phyloP scores from a whole-genome alignment of 1,140 invertebrate species.

The Megalonaias nervosa region DNA sequence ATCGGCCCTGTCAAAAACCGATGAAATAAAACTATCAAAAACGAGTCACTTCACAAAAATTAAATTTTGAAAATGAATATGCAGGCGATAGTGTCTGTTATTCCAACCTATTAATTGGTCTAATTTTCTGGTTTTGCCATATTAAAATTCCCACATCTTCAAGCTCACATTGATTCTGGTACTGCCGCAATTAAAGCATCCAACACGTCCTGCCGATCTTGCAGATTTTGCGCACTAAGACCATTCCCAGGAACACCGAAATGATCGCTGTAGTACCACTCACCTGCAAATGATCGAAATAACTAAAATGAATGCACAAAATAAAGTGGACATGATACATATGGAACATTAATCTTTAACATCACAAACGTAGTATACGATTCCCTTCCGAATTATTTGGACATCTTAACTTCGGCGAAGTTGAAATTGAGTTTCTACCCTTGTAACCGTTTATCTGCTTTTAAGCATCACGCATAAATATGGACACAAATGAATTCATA shows the following conservation, averaged over 20 bases:
- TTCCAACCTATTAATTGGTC: not conserved
- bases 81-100: no score
- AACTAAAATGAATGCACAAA: no score
- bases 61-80: no score
- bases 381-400: not conserved
- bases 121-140: not conserved
- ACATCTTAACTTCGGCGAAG: not conserved
- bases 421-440: not conserved
- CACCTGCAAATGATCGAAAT: slow-evolving; percentile 20
- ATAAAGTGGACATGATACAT: no score
- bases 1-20: no score
- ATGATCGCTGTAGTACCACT: slow-evolving; percentile 41
- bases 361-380: not conserved
- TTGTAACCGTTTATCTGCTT: not conserved
- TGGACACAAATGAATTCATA: not conserved
- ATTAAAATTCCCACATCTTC: not conserved
- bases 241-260: slow-evolving; percentile 35
- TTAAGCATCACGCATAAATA: not conserved
- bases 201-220: slow-evolving; percentile 33
- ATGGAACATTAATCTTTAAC: not conserved
- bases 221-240: slow-evolving; percentile 9
- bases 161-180: slow-evolving; percentile 29
- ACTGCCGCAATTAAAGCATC: slow-evolving; percentile 26
- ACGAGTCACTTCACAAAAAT: no score
- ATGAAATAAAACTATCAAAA: no score